A percentile compares a stretch with the other conserved stretches of the same genome.
Conservation (phyloP, 2,113 vertebrate genomes). For the Apeltes quadracus region DNA sequence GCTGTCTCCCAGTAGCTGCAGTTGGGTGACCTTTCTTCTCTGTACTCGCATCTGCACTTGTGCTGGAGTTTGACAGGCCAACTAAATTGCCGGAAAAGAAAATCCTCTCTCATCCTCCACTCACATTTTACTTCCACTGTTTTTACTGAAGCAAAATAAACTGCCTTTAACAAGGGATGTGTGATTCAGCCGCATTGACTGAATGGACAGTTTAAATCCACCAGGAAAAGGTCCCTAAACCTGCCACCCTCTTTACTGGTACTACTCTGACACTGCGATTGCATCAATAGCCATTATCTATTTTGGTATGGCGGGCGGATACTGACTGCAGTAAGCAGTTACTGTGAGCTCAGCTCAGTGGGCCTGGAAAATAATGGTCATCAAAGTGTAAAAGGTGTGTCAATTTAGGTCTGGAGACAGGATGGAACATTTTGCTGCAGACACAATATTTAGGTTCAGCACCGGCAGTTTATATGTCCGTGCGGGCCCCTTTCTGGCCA, state of each 20-base stretch:
- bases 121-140: slow-evolving; percentile 1
- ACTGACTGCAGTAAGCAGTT: slow-evolving; percentile 23
- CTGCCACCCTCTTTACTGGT: not conserved
- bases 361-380: slow-evolving; percentile 53
- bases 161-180: not conserved
- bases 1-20: slow-evolving; percentile 4
- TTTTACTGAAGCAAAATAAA: slow-evolving; percentile 7
- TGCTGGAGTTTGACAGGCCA: slow-evolving; percentile 22
- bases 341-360: slow-evolving; percentile 39
- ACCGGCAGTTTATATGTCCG: slow-evolving; percentile 51
- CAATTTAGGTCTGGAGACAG: slow-evolving; percentile 50
- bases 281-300: slow-evolving; percentile 21
- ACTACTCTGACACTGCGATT: slow-evolving; percentile 13
- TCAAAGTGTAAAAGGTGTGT: slow-evolving; percentile 56
- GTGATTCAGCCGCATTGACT: slow-evolving; percentile 5
- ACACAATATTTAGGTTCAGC: slow-evolving; percentile 74
- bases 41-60: slow-evolving; percentile 1
- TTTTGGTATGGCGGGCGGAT: slow-evolving; percentile 23
- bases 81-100: slow-evolving; percentile 29
- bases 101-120: slow-evolving; percentile 12
- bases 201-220: slow-evolving; percentile 4
- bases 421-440: slow-evolving; percentile 62
- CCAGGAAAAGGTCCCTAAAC: slow-evolving; percentile 11
- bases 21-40: not conserved
- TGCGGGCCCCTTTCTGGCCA: slow-evolving; percentile 63